Evolutionary conservation across 2,113 vertebrate genomes (phyloP).

Genomic region (Corythornis madagascariensis): DNA sequence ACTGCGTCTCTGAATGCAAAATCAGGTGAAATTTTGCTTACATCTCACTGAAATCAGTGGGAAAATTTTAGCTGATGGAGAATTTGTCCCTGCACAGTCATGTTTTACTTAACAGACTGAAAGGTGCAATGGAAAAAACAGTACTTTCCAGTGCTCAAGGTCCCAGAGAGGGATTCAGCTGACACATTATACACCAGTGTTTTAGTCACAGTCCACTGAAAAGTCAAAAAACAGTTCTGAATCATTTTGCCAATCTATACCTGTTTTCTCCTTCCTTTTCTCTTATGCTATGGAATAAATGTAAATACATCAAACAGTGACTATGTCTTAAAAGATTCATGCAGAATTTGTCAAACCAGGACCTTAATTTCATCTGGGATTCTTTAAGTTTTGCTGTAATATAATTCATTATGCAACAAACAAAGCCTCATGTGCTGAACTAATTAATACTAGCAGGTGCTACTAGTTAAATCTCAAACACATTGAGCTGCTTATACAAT

Average conservation of each 20-base stretch:
- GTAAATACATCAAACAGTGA: neutral
- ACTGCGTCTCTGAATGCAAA: neutral
- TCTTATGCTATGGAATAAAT: neutral
- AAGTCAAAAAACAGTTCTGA: neutral
- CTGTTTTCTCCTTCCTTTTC: neutral
- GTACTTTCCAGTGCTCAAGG: neutral
- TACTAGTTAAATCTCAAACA: neutral
- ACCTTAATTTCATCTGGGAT: neutral
- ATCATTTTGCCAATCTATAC: neutral
- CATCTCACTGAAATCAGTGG: neutral
- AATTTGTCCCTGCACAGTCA: neutral
- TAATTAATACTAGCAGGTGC: neutral
- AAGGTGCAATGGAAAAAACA: neutral
- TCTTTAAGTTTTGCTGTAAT: neutral
- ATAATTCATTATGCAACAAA: neutral
- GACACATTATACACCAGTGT: neutral
- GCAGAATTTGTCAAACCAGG: neutral
- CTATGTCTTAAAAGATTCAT: neutral
- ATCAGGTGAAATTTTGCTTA: neutral
- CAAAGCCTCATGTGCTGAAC: neutral
- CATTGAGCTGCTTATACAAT: neutral
- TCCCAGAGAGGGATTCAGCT: neutral
- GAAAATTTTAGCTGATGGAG: neutral
- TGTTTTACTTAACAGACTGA: neutral
- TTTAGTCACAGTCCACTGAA: neutral